Evolutionary conservation across 2,888 invertebrate genomes (phyloP).

Genomic region (Meganola albula): DNA sequence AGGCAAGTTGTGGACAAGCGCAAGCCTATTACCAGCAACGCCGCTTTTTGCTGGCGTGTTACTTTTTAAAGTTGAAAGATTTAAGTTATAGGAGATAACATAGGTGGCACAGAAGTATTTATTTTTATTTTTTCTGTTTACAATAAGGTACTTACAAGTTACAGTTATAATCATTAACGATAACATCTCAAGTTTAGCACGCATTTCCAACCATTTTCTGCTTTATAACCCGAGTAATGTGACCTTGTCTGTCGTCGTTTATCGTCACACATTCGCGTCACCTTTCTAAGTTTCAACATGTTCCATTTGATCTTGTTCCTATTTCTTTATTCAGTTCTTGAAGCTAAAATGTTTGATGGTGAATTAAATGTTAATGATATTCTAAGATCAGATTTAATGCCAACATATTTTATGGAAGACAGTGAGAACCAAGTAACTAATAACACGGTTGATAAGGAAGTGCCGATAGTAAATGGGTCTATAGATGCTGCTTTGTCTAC

Average conservation of each 20-base stretch:
- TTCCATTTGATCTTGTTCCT: constrained; percentile 9
- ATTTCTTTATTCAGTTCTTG: too few relatives aligned
- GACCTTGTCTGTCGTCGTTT: constrained; percentile 20
- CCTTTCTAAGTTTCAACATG: constrained; percentile 20
- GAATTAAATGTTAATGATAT: constrained; percentile 81
- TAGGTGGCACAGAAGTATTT: too few relatives aligned
- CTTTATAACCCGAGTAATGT: constrained; percentile 61
- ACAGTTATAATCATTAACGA: constrained; percentile 43
- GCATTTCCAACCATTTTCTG: constrained; percentile 54
- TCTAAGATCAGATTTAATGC: constrained; percentile 82
- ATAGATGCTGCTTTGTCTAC: constrained; percentile 80
- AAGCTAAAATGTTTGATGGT: constrained; percentile 41
- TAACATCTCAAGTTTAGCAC: constrained; percentile 36
- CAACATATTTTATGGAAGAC: constrained; percentile 78
- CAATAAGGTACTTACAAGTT: too few relatives aligned
- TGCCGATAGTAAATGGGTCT: constrained; percentile 71
- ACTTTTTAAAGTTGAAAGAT: too few relatives aligned
- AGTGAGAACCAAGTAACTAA: constrained; percentile 39
- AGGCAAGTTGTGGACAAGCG: too few relatives aligned
- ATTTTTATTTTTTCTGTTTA: too few relatives aligned
- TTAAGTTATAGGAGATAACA: too few relatives aligned
- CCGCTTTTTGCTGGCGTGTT: too few relatives aligned
- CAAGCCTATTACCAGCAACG: too few relatives aligned
- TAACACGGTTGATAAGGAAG: constrained; percentile 22
- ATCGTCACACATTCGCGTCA: constrained; percentile 26